Evolutionary conservation across 2,888 invertebrate genomes (phyloP).

Genomic region (Lamproptera curius): DNA sequence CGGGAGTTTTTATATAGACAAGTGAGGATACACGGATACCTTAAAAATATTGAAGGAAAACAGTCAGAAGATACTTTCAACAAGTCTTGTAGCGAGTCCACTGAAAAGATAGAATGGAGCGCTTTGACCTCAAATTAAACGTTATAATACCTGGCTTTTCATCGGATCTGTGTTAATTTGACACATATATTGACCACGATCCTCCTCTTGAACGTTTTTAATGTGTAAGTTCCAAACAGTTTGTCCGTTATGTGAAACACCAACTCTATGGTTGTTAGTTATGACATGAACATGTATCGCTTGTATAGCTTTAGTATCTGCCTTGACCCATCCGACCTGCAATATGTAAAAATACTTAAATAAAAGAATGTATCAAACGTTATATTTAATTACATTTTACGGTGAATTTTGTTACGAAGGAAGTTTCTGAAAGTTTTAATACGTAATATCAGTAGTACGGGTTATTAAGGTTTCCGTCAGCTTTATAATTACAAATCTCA

Average conservation of each 20-base stretch:
- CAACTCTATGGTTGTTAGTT: slow-evolving; percentile 92
- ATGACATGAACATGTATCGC: slow-evolving; percentile 95
- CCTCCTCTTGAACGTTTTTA: slow-evolving; percentile 90
- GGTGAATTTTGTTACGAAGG: too few species aligned
- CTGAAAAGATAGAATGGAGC: slow-evolving; percentile 43
- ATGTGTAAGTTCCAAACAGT: slow-evolving; percentile 95
- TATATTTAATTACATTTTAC: slow-evolving; percentile 8
- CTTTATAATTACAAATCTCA: too few species aligned
- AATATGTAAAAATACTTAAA: slow-evolving; percentile 8
- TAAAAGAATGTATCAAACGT: slow-evolving; percentile 7
- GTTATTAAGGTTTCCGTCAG: too few species aligned
- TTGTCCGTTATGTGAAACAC: slow-evolving; percentile 91
- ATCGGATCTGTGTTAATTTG: slow-evolving; percentile 97
- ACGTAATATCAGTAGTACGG: too few species aligned
- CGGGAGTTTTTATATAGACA: slow-evolving; percentile 70
- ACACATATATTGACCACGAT: slow-evolving; percentile 95
- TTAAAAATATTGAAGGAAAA: slow-evolving; percentile 28
- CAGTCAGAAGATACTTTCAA: slow-evolving; percentile 18
- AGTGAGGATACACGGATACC: slow-evolving; percentile 58
- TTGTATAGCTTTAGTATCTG: slow-evolving; percentile 94
- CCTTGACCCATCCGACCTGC: slow-evolving; percentile 96
- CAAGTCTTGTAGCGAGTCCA: slow-evolving; percentile 24
- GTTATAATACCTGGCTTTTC: slow-evolving; percentile 84
- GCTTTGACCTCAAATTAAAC: slow-evolving; percentile 48
- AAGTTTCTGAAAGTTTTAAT: not conserved